Conservation (phyloP, 2,113 vertebrate species). For the Pimephales promelas region DNA sequence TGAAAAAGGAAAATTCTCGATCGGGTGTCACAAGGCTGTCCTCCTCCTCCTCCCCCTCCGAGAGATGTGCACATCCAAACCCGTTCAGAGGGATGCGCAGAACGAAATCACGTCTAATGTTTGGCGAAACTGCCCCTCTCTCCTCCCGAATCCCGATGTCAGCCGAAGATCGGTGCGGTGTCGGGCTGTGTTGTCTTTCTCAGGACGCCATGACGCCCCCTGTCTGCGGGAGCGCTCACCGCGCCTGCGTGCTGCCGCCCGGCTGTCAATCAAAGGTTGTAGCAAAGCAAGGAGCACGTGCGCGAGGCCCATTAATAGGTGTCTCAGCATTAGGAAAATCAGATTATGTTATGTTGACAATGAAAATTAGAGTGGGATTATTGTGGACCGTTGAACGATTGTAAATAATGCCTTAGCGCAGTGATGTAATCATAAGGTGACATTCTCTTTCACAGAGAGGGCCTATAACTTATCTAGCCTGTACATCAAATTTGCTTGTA, state of each 20-base stretch:
- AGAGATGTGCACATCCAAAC: constrained; percentile 59
- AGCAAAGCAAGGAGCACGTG: constrained; percentile 34
- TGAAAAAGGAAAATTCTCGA: constrained; percentile 44
- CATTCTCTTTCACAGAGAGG: not conserved
- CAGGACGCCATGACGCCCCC: constrained; percentile 95
- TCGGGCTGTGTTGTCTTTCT: constrained; percentile 76
- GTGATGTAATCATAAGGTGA: constrained; percentile 2
- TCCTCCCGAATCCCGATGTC: constrained; percentile 63
- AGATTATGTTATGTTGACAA: not conserved
- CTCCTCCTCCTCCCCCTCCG: constrained; percentile 1
- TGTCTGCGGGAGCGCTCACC: constrained; percentile 85
- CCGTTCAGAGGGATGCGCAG: constrained; percentile 69
- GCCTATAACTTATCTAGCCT: too few relatives aligned
- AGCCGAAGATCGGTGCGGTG: constrained; percentile 74
- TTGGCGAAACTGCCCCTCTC: constrained; percentile 58
- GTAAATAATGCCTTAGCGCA: not conserved
- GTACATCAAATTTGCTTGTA: not conserved
- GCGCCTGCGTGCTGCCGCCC: constrained; percentile 82
- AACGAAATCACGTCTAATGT: constrained; percentile 50
- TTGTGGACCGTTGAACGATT: not conserved
- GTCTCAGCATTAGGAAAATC: not conserved
- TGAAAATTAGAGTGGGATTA: constrained; percentile 5
- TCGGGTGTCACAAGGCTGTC: constrained; percentile 34
- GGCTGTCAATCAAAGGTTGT: constrained; percentile 19
- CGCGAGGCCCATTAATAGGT: not conserved